A percentile compares a stretch with the other conserved stretches of the same genome.
Conservation (phyloP, 2,888 invertebrate genomes). For the Teleiodes luculella region DNA sequence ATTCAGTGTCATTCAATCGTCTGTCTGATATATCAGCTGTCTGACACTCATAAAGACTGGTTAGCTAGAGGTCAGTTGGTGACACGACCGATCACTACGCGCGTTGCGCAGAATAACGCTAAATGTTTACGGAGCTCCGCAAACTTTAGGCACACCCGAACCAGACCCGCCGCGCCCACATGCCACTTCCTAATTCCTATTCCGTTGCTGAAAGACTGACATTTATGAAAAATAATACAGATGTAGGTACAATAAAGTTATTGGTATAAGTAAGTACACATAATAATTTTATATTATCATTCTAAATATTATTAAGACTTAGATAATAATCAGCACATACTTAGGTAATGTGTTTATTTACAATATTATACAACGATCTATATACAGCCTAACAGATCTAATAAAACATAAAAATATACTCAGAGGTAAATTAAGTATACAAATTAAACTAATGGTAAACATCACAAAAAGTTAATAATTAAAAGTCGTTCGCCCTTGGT, state of each 20-base stretch:
- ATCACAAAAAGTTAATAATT: conserved; percentile 37
- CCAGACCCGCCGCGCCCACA: no score
- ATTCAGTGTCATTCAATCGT: no score
- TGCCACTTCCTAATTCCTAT: no score
- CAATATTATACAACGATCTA: conserved; percentile 48
- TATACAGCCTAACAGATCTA: conserved; percentile 66
- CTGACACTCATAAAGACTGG: no score
- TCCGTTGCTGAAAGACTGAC: background rate
- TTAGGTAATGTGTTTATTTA: conserved; percentile 46
- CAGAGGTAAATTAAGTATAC: conserved; percentile 20
- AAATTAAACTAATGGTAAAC: conserved; percentile 60
- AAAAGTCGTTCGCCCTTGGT: background rate
- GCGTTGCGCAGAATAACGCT: no score
- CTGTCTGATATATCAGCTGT: no score
- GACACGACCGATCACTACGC: no score
- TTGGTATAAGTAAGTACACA: background rate
- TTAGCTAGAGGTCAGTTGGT: no score
- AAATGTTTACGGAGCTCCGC: no score
- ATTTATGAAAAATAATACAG: conserved; percentile 40
- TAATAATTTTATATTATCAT: background rate
- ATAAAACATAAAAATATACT: conserved; percentile 30
- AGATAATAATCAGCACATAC: conserved; percentile 5
- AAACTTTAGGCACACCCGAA: no score
- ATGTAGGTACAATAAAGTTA: conserved; percentile 25
- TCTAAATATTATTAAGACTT: conserved; percentile 5